A percentile compares a stretch with the other conserved stretches of the same genome.
phyloP scores from a whole-genome alignment of 2,797 vertebrate genomes.

The Muscicapa striata region DNA sequence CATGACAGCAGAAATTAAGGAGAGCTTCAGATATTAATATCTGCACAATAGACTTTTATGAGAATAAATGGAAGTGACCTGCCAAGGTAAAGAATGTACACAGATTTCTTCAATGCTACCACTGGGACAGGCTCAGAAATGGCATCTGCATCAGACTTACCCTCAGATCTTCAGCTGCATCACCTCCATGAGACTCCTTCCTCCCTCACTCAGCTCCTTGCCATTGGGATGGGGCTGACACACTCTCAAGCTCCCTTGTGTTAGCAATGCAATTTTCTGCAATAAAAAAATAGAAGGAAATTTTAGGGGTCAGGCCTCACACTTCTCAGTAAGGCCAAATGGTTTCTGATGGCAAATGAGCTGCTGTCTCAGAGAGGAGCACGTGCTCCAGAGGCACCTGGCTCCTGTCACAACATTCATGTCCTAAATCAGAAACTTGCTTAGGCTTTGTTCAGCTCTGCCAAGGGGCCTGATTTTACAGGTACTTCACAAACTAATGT shows the following conservation, averaged over 20 bases:
- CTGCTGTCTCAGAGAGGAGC: neutral
- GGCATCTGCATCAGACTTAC: neutral
- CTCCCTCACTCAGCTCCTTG: neutral
- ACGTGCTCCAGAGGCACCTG: fast-evolving
- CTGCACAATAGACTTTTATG: constrained; percentile 22
- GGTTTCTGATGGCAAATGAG: neutral
- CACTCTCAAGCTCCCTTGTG: fast-evolving
- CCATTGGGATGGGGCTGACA: neutral
- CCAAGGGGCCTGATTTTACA: neutral
- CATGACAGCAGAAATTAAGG: constrained; percentile 46
- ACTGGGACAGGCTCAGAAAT: neutral
- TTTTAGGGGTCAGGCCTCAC: neutral
- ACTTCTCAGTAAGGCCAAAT: neutral
- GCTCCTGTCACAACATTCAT: neutral
- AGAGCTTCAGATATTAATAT: constrained; percentile 21
- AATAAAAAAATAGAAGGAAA: neutral
- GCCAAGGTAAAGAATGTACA: constrained; percentile 9
- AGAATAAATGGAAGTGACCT: constrained; percentile 9
- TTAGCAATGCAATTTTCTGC: neutral
- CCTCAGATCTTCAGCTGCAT: neutral
- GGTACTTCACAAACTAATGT: neutral
- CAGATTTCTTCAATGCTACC: neutral
- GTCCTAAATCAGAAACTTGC: neutral
- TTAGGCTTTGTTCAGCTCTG: neutral
- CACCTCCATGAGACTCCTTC: neutral